Base-by-base conservation (phyloP, 2,888 invertebrate species). In the Pachliopta kotzebuea region DNA sequence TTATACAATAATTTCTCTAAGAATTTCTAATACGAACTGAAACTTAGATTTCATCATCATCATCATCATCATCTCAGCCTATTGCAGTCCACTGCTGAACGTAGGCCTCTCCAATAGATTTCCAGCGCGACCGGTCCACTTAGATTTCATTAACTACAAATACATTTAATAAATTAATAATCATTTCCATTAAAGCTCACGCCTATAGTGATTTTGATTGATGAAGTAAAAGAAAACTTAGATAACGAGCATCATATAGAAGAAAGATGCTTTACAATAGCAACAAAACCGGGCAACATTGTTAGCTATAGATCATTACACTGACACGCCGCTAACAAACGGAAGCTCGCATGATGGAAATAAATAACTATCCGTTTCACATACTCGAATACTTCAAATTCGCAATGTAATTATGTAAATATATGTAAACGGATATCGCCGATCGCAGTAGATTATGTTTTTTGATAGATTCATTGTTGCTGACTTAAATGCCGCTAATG, bases 281-380 rank as follows among this genome's bases (percentile, higher is more conserved):
- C 26, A 49, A n/a, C 54, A 54, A 31, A 52, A 7, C 26, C 49
- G 29, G 45, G 17, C 49, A 52, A 61, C 42, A 60, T 56, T 50
- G 53, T 45, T 31, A 42, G 56, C 24, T 55, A 59, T 31, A 24
- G 50, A 56, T 21, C 42, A 60, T 56, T 60, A 64, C 17, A 60
- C 37, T 31, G 29, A 31, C 17, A 59, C 55, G 59, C 55, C 29
- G 49, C 11, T 29, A 59, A 31, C 45, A 50, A 29, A 56, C 63
- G 63, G 63, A 65, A 60, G 60, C 52, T 60, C 29, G 64, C 64
- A 60, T 60, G 64, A n/a, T 52, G 23, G 23, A n/a, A 26, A 49
- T 61, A 55, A 56, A 62, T 62, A 56, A 62, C 31, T 21, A 56
- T 56, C 17, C 56, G 56, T 65, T 60, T 60, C 56, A 53, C 60